Percentiles rank a stretch among this genome's conserved stretches.
Evolutionary conservation across 1,140 invertebrate genomes (phyloP).

Genomic region (Diorhabda sublineata): DNA sequence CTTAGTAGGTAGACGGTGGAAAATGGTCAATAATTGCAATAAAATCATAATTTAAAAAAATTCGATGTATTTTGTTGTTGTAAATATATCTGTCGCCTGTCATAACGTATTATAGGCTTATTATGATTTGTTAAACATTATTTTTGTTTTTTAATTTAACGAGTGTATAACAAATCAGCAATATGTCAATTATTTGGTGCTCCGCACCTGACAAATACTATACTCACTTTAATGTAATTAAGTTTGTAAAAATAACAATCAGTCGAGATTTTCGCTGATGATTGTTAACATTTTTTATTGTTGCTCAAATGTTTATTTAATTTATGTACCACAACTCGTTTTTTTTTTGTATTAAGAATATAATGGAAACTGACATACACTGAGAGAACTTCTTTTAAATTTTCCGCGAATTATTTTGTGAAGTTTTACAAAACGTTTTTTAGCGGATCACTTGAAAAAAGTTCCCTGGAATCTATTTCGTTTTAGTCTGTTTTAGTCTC

Average conservation of each 20-base stretch:
- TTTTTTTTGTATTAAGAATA: constrained; percentile 7
- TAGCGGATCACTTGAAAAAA: not conserved
- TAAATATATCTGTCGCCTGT: not conserved
- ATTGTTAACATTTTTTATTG: constrained; percentile 17
- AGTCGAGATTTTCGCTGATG: not conserved
- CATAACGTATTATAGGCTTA: constrained; percentile 5
- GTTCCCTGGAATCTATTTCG: constrained; percentile 6
- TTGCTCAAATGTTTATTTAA: constrained; percentile 20
- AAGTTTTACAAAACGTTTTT: constrained; percentile 16
- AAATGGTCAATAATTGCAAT: too few species aligned
- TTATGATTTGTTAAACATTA: constrained; percentile 25
- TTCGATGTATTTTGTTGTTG: too few species aligned
- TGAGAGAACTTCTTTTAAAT: constrained; percentile 5
- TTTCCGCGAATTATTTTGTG: constrained; percentile 15
- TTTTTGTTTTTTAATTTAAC: constrained; percentile 14
- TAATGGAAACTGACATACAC: constrained; percentile 10
- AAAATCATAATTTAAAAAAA: too few species aligned
- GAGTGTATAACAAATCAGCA: constrained; percentile 33
- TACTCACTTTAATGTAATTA: not conserved
- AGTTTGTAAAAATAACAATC: not conserved
- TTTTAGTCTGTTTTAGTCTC: not conserved
- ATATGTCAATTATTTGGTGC: constrained; percentile 40
- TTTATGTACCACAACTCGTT: constrained; percentile 10
- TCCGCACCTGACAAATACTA: constrained; percentile 18
- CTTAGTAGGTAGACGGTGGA: too few species aligned